phyloP scores from a whole-genome alignment of 2,113 vertebrate species.

The Canis aureus region DNA sequence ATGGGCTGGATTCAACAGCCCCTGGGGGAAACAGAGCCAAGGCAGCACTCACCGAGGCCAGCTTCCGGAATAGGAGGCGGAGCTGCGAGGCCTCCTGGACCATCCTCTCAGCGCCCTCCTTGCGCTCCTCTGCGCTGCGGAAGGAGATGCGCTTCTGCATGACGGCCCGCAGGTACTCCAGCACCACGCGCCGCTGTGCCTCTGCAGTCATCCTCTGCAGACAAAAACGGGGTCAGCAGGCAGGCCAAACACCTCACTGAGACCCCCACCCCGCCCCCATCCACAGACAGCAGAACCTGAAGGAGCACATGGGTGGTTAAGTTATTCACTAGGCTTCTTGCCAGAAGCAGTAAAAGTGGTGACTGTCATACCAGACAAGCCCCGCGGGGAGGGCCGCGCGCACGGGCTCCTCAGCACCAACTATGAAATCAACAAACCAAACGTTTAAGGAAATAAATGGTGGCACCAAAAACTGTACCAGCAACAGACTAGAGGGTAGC shows the following conservation, averaged over 20 bases:
- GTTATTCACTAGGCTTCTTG: neutral
- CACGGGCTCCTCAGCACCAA: neutral
- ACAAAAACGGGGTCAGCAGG: neutral
- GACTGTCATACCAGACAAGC: neutral
- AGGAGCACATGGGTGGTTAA: neutral
- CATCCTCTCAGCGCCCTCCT: conserved; percentile 97
- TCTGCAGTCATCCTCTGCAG: conserved; percentile 94
- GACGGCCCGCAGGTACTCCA: conserved; percentile 97
- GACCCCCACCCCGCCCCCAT: neutral
- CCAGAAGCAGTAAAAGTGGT: neutral
- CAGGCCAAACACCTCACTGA: neutral
- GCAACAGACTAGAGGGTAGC: neutral
- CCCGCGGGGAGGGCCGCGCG: neutral
- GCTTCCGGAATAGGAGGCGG: conserved; percentile 95
- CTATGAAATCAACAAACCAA: neutral
- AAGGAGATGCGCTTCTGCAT: conserved; percentile 98
- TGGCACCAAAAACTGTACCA: neutral
- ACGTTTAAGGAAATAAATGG: neutral
- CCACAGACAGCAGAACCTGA: neutral
- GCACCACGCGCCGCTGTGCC: conserved; percentile 94
- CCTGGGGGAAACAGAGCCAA: neutral
- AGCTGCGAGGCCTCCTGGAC: conserved; percentile 96
- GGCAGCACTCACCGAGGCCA: conserved; percentile 88
- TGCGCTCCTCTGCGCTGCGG: conserved; percentile 95
- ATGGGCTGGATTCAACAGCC: fast-evolving